Evolutionary conservation across 2,113 vertebrate species (phyloP).

Genomic region (Scalopus aquaticus): DNA sequence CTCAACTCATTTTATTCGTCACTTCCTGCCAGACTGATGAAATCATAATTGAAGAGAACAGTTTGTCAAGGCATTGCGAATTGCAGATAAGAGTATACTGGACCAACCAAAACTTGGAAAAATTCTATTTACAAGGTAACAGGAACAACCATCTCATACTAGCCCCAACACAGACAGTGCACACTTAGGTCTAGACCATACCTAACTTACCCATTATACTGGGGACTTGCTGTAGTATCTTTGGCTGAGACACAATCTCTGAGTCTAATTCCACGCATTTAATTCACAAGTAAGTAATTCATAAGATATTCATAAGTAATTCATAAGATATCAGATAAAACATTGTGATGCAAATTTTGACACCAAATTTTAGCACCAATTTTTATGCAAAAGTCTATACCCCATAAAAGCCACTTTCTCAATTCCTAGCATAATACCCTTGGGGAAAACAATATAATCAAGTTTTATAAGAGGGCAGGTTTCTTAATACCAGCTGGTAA

Average conservation of each 20-base stretch:
- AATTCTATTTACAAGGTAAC: neutral
- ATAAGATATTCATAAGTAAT: too few species aligned
- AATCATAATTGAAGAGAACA: slow-evolving; percentile 16
- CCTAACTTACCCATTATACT: neutral
- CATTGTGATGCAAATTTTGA: slow-evolving; percentile 46
- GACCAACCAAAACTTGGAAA: neutral
- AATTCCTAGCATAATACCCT: slow-evolving; percentile 50
- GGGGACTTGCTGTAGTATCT: neutral
- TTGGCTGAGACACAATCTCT: neutral
- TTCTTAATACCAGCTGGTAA: slow-evolving; percentile 76
- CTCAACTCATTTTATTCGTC: slow-evolving; percentile 1
- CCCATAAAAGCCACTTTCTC: slow-evolving; percentile 64
- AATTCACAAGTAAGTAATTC: slow-evolving; percentile 26
- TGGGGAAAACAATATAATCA: slow-evolving; percentile 67
- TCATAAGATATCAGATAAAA: slow-evolving; percentile 13
- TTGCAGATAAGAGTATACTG: neutral
- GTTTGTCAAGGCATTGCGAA: neutral
- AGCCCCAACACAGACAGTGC: neutral
- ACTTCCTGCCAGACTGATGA: neutral
- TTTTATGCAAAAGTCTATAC: slow-evolving; percentile 66
- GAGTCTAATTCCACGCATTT: neutral
- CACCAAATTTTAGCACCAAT: slow-evolving; percentile 52
- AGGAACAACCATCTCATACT: neutral
- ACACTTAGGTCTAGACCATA: neutral
- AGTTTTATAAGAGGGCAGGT: slow-evolving; percentile 68